Percentiles rank a stretch among this genome's conserved stretches.
These are phyloP conservation scores for Arremon aurantiirostris DNA, from an alignment of 2,797 vertebrate species.

Conservation along the genomic window DNA sequence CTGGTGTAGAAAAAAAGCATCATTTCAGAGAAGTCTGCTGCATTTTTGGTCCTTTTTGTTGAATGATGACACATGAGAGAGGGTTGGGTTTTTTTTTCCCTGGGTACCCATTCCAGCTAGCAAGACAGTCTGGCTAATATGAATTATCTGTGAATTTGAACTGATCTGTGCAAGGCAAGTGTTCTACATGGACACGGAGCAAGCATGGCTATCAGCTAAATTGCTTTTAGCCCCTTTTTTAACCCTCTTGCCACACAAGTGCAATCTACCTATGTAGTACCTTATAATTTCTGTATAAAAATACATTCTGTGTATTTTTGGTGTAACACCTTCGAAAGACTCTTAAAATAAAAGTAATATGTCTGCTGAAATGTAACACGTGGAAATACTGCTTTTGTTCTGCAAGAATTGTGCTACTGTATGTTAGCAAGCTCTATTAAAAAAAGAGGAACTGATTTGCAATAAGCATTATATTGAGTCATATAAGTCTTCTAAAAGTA, in stretches of 20 bases:
- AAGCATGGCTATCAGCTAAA: background rate
- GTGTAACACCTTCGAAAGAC: background rate
- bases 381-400: slow-evolving; percentile 25
- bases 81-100: accelerated
- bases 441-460: slow-evolving; percentile 71
- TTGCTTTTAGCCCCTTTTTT: background rate
- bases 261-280: background rate
- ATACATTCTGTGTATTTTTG: background rate
- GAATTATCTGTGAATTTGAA: background rate
- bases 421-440: slow-evolving; percentile 55
- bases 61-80: background rate
- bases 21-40: background rate
- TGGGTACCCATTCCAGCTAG: background rate
- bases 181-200: background rate
- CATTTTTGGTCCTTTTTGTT: background rate
- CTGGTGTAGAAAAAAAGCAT: background rate
- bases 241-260: background rate
- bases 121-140: background rate
- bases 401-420: slow-evolving; percentile 12
- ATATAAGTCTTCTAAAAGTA: slow-evolving; percentile 32
- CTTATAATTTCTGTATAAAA: background rate
- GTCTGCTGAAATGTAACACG: slow-evolving; percentile 37
- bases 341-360: slow-evolving; percentile 8
- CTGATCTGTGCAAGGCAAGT: background rate
- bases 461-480: slow-evolving; percentile 64